These are phyloP conservation scores for Parazoanthus atlanticus DNA, from an alignment of 92 coral and sea anemone species.

Conservation along the genomic window DNA sequence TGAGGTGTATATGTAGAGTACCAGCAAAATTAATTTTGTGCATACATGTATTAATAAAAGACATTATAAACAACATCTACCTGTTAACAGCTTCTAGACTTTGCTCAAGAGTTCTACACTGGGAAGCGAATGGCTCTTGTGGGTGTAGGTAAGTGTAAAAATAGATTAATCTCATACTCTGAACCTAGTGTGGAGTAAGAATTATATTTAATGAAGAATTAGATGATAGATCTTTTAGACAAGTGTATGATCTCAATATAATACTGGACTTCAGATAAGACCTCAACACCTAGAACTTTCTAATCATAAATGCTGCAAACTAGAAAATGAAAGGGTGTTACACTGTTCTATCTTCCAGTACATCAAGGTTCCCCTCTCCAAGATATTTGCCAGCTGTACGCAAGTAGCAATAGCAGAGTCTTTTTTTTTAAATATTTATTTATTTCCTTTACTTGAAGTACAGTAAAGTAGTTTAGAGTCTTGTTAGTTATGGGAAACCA, in stretches of 20 bases:
- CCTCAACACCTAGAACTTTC: too few species aligned
- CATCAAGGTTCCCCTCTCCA: too few species aligned
- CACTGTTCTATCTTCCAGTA: too few species aligned
- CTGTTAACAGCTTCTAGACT: conserved; percentile 68
- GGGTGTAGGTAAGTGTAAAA: conserved; percentile 84
- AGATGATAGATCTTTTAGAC: neutral
- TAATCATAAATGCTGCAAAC: too few species aligned
- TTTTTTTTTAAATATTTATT: too few species aligned
- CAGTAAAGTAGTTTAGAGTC: too few species aligned
- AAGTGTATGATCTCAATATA: neutral
- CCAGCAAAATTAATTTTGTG: neutral
- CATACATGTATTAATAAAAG: neutral
- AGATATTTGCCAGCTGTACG: neutral
- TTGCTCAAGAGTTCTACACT: conserved; percentile 63
- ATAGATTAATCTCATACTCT: neutral
- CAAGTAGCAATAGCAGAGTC: too few species aligned
- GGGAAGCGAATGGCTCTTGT: conserved; percentile 89
- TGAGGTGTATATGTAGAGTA: too few species aligned
- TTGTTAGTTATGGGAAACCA: too few species aligned
- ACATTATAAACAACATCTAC: neutral
- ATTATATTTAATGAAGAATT: neutral
- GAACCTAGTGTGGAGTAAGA: neutral
- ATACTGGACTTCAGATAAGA: neutral
- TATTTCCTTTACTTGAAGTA: too few species aligned
- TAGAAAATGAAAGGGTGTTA: too few species aligned